phyloP scores from a whole-genome alignment of 2,888 invertebrate species.

The Belgica antarctica region DNA sequence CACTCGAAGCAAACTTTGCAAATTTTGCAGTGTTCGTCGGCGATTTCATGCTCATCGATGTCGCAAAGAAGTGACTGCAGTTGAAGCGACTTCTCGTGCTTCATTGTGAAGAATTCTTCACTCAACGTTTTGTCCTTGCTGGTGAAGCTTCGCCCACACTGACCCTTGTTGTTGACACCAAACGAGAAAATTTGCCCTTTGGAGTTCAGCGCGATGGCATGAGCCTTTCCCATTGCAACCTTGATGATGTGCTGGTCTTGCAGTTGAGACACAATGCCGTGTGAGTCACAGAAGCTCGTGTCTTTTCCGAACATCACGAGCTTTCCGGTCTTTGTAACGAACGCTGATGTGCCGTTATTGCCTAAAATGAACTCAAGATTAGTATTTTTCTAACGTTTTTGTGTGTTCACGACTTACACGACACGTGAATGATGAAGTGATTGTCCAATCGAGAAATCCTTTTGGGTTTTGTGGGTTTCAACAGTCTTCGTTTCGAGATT shows the following conservation, averaged over 20 bases:
- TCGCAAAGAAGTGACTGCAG: conserved; percentile 52
- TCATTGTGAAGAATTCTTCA: conserved; percentile 53
- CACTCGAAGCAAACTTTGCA: conserved; percentile 90
- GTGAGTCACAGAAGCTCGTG: conserved; percentile 75
- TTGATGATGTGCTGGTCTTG: conserved; percentile 68
- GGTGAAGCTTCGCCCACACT: conserved; percentile 86
- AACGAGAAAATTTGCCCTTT: conserved; percentile 92
- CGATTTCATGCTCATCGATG: conserved; percentile 58
- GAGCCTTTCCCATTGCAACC: conserved; percentile 92
- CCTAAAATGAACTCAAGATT: too few species aligned
- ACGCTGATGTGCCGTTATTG: conserved; percentile 91
- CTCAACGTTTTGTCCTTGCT: conserved; percentile 57
- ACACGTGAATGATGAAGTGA: conserved; percentile 75
- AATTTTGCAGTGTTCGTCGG: conserved; percentile 61
- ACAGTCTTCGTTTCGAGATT: conserved; percentile 73
- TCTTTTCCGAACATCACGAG: conserved; percentile 94
- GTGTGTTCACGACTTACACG: too few species aligned
- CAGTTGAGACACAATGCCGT: conserved; percentile 71
- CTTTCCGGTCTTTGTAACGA: conserved; percentile 86
- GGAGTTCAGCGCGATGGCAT: conserved; percentile 83
- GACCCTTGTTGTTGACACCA: conserved; percentile 96
- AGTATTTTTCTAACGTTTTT: too few species aligned
- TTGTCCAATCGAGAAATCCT: conserved; percentile 88
- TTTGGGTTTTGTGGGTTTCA: conserved; percentile 89
- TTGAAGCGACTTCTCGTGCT: background rate